A percentile compares a stretch with the other conserved stretches of the same genome.
Conservation (phyloP, 2,113 vertebrate species). For the Indicator maculatus region DNA sequence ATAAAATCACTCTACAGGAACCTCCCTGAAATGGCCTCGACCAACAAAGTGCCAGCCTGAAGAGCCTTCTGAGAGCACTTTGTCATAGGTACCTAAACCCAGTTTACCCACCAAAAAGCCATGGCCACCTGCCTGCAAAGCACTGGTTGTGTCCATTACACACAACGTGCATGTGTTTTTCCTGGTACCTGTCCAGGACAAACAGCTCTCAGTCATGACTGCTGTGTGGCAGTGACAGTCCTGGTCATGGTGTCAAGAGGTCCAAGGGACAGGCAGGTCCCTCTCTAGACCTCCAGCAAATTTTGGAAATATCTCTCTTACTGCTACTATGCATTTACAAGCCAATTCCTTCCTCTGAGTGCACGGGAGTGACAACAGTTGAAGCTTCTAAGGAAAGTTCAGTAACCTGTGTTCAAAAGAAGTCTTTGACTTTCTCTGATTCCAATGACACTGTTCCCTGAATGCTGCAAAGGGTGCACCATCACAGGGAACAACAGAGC, state of each 20-base stretch:
- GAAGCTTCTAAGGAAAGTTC: neutral
- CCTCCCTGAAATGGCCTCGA: neutral
- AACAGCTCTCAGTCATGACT: neutral
- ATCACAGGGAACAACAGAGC: neutral
- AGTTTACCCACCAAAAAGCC: neutral
- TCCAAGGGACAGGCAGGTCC: neutral
- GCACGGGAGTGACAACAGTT: neutral
- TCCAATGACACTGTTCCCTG: neutral
- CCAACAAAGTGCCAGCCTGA: neutral
- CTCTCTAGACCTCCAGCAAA: neutral
- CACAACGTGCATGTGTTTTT: neutral
- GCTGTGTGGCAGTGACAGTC: neutral
- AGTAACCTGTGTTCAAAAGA: neutral
- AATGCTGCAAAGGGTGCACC: neutral
- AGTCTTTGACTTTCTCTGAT: neutral
- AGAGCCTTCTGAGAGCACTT: neutral
- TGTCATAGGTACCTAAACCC: neutral
- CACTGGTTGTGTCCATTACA: neutral
- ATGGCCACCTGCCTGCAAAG: neutral
- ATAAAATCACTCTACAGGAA: neutral
- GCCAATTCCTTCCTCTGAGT: neutral
- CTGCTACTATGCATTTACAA: neutral
- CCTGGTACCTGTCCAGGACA: neutral
- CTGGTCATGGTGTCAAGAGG: neutral
- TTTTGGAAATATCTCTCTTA: neutral